These are phyloP conservation scores for Drosophila micromelanica DNA, from an alignment of 1,140 invertebrate genomes.

Conservation along the genomic window DNA sequence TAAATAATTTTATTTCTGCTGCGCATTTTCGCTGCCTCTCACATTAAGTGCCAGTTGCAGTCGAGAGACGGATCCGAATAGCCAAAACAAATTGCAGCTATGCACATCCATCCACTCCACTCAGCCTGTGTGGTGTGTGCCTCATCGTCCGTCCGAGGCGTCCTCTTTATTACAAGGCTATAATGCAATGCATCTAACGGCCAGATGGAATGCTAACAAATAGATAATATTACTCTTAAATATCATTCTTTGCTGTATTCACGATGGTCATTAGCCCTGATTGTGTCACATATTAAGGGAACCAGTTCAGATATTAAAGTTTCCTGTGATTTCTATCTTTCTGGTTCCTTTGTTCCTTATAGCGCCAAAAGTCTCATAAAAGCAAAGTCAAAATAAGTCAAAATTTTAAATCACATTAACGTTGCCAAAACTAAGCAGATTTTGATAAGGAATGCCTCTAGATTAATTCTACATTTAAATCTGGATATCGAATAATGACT, in stretches of 20 bases:
- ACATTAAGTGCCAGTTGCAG: constrained; percentile 46
- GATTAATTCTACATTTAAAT: no score
- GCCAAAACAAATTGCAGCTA: constrained; percentile 74
- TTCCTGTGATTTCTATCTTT: no score
- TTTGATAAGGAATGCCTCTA: no score
- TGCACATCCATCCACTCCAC: constrained; percentile 33
- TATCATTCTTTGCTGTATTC: not conserved
- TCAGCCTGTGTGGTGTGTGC: constrained; percentile 5
- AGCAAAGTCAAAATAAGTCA: no score
- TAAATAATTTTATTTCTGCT: constrained; percentile 82
- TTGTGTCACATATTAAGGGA: no score
- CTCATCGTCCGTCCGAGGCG: constrained; percentile 61
- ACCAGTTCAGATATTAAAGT: no score
- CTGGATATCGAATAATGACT: no score
- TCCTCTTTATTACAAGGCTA: constrained; percentile 67
- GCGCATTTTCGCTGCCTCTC: constrained; percentile 42
- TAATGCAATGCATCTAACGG: constrained; percentile 43
- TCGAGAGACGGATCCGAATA: constrained; percentile 38
- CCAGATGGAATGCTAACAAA: constrained; percentile 30
- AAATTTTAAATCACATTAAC: no score
- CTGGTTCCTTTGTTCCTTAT: no score
- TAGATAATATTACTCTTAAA: not conserved
- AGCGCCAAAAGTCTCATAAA: no score
- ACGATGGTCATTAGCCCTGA: not conserved
- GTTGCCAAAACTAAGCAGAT: no score